phyloP scores from a whole-genome alignment of 2,113 vertebrate species.

The Austrofundulus limnaeus region DNA sequence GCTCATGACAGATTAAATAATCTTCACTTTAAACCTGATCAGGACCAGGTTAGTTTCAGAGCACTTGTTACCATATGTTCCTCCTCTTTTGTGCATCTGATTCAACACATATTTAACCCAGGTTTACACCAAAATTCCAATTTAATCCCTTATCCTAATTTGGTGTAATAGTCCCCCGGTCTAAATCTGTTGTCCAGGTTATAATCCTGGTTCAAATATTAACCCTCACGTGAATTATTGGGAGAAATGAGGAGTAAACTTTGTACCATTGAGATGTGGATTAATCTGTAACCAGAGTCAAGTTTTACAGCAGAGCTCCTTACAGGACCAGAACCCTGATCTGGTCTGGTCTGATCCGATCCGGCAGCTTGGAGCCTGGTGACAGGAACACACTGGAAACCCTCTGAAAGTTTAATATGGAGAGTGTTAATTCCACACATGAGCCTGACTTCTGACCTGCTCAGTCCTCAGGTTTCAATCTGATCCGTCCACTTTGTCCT shows the following conservation, averaged over 20 bases:
- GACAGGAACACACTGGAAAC: neutral
- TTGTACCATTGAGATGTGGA: slow-evolving; percentile 61
- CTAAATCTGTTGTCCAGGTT: slow-evolving; percentile 45
- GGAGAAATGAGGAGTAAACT: slow-evolving; percentile 59
- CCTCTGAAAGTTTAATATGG: slow-evolving; percentile 60
- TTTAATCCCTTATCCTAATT: no score
- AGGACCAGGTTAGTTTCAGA: no score
- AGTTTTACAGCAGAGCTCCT: slow-evolving; percentile 54
- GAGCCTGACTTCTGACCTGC: neutral
- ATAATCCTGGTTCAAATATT: slow-evolving; percentile 70
- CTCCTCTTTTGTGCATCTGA: no score
- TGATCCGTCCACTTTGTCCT: neutral
- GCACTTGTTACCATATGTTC: no score
- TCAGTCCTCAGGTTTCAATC: neutral
- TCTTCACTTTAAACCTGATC: no score
- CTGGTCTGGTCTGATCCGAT: slow-evolving; percentile 2
- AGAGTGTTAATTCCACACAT: slow-evolving; percentile 12
- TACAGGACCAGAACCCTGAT: neutral
- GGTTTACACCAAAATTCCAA: no score
- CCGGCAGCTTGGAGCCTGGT: neutral
- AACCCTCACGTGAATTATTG: slow-evolving; percentile 72
- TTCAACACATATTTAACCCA: no score
- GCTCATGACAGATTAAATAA: no score
- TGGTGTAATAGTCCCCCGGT: no score
- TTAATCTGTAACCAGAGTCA: slow-evolving; percentile 71